These are phyloP conservation scores for Rissa tridactyla DNA, from an alignment of 2,113 vertebrate genomes.

Conservation along the genomic window DNA sequence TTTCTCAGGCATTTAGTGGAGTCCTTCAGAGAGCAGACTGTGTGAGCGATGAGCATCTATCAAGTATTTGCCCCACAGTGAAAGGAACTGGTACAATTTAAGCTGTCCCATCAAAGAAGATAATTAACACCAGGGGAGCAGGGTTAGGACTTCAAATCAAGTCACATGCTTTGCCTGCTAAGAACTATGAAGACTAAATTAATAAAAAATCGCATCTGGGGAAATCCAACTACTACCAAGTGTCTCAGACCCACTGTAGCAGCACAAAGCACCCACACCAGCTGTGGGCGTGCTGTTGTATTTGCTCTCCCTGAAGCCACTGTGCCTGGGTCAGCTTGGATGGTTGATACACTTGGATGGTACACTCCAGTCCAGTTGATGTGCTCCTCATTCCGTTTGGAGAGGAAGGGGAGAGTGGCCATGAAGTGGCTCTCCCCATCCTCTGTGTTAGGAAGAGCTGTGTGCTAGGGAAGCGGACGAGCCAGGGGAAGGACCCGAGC, in stretches of 20 bases:
- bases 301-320: background rate
- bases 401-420: background rate
- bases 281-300: background rate
- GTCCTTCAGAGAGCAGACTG: background rate
- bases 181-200: background rate
- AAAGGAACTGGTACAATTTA: background rate
- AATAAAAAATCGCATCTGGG: background rate
- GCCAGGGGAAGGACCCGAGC: background rate
- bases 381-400: background rate
- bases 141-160: background rate
- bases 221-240: background rate
- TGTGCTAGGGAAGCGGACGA: background rate
- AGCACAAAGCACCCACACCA: background rate
- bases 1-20: background rate
- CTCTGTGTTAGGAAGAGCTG: background rate
- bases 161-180: background rate
- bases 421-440: background rate
- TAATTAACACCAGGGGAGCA: background rate
- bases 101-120: background rate
- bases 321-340: background rate
- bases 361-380: accelerated
- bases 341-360: background rate
- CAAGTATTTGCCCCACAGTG: background rate
- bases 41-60: background rate
- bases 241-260: background rate